A percentile compares a stretch with the other conserved stretches of the same genome.
Evolutionary conservation across 1,140 invertebrate genomes (phyloP).

Genomic region (Druon quercuslanigerum): DNA sequence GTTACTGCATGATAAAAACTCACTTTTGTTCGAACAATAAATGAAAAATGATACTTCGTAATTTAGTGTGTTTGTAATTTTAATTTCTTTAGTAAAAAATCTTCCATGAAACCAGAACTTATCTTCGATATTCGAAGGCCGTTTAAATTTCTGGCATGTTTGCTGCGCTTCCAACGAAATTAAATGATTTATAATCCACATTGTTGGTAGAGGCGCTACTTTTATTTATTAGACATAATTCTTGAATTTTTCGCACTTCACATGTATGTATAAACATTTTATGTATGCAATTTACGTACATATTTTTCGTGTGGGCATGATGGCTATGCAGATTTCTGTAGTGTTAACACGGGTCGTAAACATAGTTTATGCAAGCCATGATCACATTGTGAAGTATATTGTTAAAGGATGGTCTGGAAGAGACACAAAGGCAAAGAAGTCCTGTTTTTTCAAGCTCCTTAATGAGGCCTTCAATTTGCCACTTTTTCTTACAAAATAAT

Average conservation of each 20-base stretch:
- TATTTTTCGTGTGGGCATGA: constrained; percentile 6
- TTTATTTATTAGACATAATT: constrained; percentile 24
- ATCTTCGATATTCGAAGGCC: constrained; percentile 1
- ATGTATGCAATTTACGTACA: not conserved
- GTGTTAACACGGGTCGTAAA: constrained; percentile 13
- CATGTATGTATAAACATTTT: not conserved
- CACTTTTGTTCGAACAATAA: no score
- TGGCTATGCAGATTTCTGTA: constrained; percentile 23
- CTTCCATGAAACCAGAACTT: not conserved
- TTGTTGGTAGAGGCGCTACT: constrained; percentile 8
- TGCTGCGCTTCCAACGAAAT: constrained; percentile 17
- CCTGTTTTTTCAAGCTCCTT: not conserved
- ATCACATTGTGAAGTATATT: constrained; percentile 23
- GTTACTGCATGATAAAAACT: no score
- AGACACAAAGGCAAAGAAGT: not conserved
- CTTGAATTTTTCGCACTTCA: constrained; percentile 13
- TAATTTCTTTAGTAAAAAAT: no score
- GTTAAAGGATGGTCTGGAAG: not conserved
- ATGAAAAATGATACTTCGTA: no score
- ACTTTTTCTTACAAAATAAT: no score
- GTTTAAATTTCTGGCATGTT: constrained; percentile 23
- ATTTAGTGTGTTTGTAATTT: no score
- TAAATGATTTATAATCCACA: constrained; percentile 5
- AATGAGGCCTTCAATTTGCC: not conserved
- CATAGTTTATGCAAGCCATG: constrained; percentile 5